phyloP scores from a whole-genome alignment of 2,113 vertebrate species.

The Tychaedon coryphoeus region DNA sequence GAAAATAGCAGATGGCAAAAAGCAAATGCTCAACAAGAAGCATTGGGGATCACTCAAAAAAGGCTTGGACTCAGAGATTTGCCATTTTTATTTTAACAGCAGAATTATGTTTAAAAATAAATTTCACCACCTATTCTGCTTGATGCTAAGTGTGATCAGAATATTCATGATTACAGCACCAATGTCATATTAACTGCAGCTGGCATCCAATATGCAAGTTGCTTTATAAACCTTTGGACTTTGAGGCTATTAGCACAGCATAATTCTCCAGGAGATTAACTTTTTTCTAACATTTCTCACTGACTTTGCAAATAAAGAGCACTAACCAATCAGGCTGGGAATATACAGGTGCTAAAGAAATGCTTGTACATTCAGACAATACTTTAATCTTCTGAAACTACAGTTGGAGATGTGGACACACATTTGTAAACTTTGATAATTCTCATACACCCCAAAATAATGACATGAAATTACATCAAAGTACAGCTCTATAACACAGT shows the following conservation, averaged over 20 bases:
- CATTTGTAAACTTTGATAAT: not conserved
- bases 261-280: not conserved
- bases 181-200: not conserved
- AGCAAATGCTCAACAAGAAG: conserved; percentile 7
- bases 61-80: not conserved
- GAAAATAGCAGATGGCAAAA: conserved; percentile 53
- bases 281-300: not conserved
- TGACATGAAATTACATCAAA: not conserved
- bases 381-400: not conserved
- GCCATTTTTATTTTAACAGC: not conserved
- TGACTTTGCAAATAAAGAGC: not conserved
- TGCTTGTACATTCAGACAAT: not conserved
- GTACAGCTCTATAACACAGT: not conserved
- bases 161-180: not conserved
- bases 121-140: not conserved
- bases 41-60: not conserved
- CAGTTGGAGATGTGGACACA: not conserved
- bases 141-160: not conserved
- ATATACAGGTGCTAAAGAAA: not conserved
- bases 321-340: not conserved
- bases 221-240: not conserved
- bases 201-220: not conserved
- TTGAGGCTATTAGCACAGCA: not conserved
- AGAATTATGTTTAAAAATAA: not conserved
- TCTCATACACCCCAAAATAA: not conserved